phyloP scores from a whole-genome alignment of 1,140 invertebrate species.

The Teleopsis dalmanni region DNA sequence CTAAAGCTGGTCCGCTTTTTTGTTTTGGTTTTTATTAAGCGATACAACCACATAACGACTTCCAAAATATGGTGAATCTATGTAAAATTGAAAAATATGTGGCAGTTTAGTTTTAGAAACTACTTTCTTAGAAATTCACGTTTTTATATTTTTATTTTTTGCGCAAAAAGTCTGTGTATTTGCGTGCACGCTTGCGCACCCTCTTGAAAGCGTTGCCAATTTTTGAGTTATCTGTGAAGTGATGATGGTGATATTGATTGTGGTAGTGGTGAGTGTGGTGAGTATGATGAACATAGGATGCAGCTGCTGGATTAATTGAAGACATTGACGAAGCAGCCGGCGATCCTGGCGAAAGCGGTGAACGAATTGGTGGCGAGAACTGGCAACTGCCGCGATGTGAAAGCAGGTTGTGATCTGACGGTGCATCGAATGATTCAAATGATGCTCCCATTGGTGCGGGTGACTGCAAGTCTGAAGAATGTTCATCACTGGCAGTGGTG shows the following conservation, averaged over 20 bases:
- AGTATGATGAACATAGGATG: constrained; percentile 30
- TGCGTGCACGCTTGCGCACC: constrained; percentile 42
- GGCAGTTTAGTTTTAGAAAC: neutral
- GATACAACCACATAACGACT: constrained; percentile 38
- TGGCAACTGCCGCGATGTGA: constrained; percentile 22
- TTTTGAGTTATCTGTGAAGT: constrained; percentile 24
- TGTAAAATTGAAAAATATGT: constrained; percentile 1
- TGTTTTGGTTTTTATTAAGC: constrained; percentile 13
- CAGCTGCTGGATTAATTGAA: constrained; percentile 30
- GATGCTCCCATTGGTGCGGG: constrained; percentile 18
- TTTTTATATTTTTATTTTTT: constrained; percentile 28
- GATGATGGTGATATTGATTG: constrained; percentile 19
- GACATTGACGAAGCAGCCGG: constrained; percentile 19
- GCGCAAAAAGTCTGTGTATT: constrained; percentile 41
- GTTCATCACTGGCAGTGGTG: constrained; percentile 25
- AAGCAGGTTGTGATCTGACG: constrained; percentile 36
- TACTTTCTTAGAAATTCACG: neutral
- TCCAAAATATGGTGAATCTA: constrained; percentile 41
- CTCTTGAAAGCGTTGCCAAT: constrained; percentile 35
- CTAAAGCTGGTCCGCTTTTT: neutral
- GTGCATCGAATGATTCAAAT: constrained; percentile 38
- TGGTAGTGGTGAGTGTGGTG: constrained; percentile 18
- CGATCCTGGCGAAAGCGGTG: constrained; percentile 27
- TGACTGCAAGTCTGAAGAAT: constrained; percentile 32
- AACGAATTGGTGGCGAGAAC: constrained; percentile 12